A percentile compares a stretch with the other conserved stretches of the same genome.
Evolutionary conservation across 2,888 invertebrate species (phyloP).

Genomic region (Lobophora halterata): DNA sequence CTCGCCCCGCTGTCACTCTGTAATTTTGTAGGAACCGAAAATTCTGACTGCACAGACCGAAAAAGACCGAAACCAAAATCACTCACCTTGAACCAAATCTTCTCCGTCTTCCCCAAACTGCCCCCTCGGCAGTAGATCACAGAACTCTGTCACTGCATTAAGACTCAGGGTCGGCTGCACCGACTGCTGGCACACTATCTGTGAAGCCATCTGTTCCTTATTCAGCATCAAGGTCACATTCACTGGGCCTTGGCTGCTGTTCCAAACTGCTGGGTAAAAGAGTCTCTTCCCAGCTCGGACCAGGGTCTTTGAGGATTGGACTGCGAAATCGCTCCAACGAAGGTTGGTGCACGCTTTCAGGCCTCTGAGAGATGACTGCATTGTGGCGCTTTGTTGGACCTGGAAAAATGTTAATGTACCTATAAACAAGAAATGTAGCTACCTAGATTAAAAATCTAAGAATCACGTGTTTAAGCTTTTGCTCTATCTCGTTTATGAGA

Average conservation of each 20-base stretch:
- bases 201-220: conserved; percentile 82
- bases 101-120: conserved; percentile 83
- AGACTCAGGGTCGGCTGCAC: conserved; percentile 84
- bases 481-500: too few relatives aligned
- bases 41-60: too few relatives aligned
- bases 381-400: conserved; percentile 85
- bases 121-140: conserved; percentile 86
- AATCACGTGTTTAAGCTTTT: too few relatives aligned
- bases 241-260: conserved; percentile 81
- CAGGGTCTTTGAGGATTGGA: conserved; percentile 76
- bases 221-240: conserved; percentile 85
- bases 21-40: too few relatives aligned
- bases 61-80: background rate
- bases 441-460: too few relatives aligned
- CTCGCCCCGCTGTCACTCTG: too few relatives aligned
- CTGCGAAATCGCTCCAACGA: conserved; percentile 86
- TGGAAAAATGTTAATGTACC: conserved; percentile 33
- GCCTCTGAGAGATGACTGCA: conserved; percentile 85
- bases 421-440: too few relatives aligned
- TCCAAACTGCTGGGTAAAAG: conserved; percentile 89
- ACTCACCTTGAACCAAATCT: conserved; percentile 85
- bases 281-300: conserved; percentile 85
- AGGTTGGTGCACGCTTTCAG: conserved; percentile 87
- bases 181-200: conserved; percentile 82
- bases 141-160: conserved; percentile 89